Evolutionary conservation across 37 sponge, comb jelly and placozoan species (phyloP).

Genomic region (Lycopodina hypogea): DNA sequence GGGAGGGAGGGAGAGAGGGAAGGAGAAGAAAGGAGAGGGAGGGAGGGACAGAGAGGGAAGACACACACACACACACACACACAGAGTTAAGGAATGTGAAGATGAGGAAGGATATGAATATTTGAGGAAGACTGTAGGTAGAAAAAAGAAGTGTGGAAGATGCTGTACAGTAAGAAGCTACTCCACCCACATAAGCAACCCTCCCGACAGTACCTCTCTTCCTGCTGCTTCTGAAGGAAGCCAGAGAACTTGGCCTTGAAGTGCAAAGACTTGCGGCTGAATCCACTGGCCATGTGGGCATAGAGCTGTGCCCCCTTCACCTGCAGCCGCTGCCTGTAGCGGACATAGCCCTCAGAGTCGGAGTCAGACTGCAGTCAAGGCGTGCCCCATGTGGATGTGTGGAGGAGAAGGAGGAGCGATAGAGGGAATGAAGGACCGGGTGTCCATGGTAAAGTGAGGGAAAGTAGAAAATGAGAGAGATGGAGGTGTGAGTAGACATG

Average conservation of each 20-base stretch:
- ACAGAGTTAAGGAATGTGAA: too few relatives aligned
- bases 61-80: too few relatives aligned
- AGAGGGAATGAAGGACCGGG: not conserved
- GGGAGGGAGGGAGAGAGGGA: too few relatives aligned
- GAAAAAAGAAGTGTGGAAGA: too few relatives aligned
- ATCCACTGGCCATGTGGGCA: conserved; percentile 39
- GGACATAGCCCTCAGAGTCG: conserved; percentile 50
- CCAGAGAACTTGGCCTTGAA: conserved; percentile 27
- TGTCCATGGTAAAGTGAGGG: not conserved
- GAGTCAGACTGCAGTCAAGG: conserved; percentile 38
- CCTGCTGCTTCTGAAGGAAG: conserved; percentile 18
- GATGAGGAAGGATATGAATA: too few relatives aligned
- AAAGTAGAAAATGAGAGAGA: not conserved
- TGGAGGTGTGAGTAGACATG: not conserved
- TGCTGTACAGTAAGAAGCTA: too few relatives aligned
- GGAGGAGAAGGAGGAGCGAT: not conserved
- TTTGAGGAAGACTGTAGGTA: too few relatives aligned
- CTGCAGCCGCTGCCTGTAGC: conserved; percentile 37
- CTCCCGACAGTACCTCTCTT: conserved; percentile 41
- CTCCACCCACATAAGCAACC: too few relatives aligned
- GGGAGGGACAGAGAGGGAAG: not conserved
- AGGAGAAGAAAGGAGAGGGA: not conserved
- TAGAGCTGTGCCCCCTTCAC: conserved; percentile 63
- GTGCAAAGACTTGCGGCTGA: conserved; percentile 46
- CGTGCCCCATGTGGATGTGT: too few relatives aligned